Base-by-base conservation (phyloP, 2,113 vertebrate genomes). In the Gorsachius goisagi region DNA sequence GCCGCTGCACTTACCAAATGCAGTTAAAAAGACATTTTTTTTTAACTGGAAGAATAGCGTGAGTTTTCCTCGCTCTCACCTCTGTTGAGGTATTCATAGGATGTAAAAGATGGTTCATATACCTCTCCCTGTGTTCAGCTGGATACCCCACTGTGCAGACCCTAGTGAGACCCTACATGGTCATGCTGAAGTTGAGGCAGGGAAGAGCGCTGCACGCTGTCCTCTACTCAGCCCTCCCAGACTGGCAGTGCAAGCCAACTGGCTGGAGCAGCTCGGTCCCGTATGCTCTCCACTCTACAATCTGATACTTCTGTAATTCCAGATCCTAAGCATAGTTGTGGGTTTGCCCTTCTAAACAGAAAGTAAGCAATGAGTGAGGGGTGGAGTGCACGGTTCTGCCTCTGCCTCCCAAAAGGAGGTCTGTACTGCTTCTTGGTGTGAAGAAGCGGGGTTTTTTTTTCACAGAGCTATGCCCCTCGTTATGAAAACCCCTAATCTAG, bases 81-180 rank as follows among this genome's bases (percentile, higher is more conserved):
- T 11, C 47, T 9, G 17, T 8, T 16, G 52, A 75, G 52, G 44
- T 26, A 15, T 11, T 45, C 5, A 1, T 3, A 4, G 64, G 59
- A 22, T 8, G 17, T 15, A 15, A 14, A 21, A 41, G 62, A 6
- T 8, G 5, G 41, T 12, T 37, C 3, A 1, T 30, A 0, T 2
- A 5, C 16, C 7, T 0, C 11, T 14, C 8, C 6, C 19, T 1
- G 15, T 12, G 50, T 33, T 32, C 30, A 18, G n/a, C 30, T 5
- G 2, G 13, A 22, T n/a, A 9, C 2, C 22, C 26, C 13, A 1
- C 16, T 0, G 58, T 18, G 37, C 39, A 52, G 49, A 10, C 37
- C 49, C 12, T 7, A 9, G 6, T 8, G 30, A 41, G 21, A 47
- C 28, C 52, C 33, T 26, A 2, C 3, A 0, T 3, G 10, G 30